These are phyloP conservation scores for Anabas testudineus DNA, from an alignment of 2,797 vertebrate species.

Conservation along the genomic window DNA sequence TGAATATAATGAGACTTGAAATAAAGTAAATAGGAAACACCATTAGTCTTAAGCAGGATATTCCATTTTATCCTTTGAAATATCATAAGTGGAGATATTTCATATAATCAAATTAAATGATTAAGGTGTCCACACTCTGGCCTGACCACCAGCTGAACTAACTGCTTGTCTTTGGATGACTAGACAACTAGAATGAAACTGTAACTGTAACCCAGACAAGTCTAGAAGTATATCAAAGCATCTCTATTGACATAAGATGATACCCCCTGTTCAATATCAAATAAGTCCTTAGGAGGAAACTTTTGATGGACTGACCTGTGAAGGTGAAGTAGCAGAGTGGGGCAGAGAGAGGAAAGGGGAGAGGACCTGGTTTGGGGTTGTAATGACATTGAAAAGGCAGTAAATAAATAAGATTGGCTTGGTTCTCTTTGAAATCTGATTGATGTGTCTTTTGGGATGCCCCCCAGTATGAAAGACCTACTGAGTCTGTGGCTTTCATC, in stretches of 20 bases:
- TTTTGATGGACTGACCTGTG: constrained; percentile 77
- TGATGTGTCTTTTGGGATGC: constrained; percentile 85
- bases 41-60: constrained; percentile 56
- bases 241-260: constrained; percentile 68
- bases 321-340: constrained; percentile 74
- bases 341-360: constrained; percentile 45
- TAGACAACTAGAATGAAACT: constrained; percentile 65
- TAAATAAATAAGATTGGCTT: constrained; percentile 83
- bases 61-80: constrained; percentile 70
- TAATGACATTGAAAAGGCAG: constrained; percentile 80
- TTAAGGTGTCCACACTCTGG: no score
- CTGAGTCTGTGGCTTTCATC: constrained; percentile 84
- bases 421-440: constrained; percentile 81
- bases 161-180: constrained; percentile 68
- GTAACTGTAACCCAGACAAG: constrained; percentile 63
- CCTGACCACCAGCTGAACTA: constrained; percentile 74
- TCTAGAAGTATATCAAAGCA: constrained; percentile 71
- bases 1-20: background rate
- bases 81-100: constrained; percentile 84
- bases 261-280: constrained; percentile 73
- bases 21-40: background rate
- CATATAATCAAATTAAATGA: constrained; percentile 86
- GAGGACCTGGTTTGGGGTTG: constrained; percentile 70
- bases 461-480: constrained; percentile 79
- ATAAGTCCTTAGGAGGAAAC: constrained; percentile 64